Conservation (phyloP, 2,113 vertebrate species). For the Zootoca vivipara region DNA sequence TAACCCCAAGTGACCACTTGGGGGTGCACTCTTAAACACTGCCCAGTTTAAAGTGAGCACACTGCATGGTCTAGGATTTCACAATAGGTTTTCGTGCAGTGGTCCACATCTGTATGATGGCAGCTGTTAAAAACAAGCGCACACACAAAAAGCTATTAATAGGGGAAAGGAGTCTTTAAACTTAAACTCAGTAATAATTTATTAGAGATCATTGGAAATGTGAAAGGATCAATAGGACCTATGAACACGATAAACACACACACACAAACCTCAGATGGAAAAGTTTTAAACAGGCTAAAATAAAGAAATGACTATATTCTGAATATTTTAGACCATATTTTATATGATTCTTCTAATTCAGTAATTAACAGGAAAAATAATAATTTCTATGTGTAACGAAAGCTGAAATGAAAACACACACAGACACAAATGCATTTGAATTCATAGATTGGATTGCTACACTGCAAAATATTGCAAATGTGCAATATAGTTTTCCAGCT, state of each 20-base stretch:
- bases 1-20: slow-evolving; percentile 47
- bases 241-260: neutral
- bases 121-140: slow-evolving; percentile 7
- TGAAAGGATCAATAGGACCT: neutral
- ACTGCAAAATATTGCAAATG: neutral
- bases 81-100: neutral
- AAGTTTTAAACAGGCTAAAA: neutral
- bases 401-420: neutral
- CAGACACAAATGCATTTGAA: neutral
- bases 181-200: neutral
- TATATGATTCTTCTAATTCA: neutral
- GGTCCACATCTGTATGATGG: neutral
- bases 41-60: neutral
- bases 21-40: slow-evolving; percentile 48
- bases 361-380: neutral
- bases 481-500: neutral
- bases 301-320: neutral
- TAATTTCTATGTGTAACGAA: neutral
- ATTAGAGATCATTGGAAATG: slow-evolving; percentile 19
- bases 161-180: neutral
- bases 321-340: neutral
- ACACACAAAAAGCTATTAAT: fast-evolving
- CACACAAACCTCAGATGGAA: neutral
- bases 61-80: fast-evolving
- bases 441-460: neutral